phyloP scores from a whole-genome alignment of 2,888 invertebrate genomes.

The Norana najaformis region DNA sequence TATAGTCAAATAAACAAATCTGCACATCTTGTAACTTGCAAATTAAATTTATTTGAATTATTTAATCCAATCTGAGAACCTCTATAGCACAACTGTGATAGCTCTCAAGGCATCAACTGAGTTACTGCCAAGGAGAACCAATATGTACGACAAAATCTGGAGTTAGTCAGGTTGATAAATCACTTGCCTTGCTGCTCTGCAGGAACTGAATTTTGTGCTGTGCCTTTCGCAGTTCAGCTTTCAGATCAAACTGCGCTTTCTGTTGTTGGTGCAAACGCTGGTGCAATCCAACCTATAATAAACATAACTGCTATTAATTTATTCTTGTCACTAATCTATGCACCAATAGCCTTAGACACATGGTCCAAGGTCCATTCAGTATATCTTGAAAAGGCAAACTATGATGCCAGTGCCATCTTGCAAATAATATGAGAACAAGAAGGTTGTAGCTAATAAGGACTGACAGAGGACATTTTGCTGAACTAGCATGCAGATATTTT shows the following conservation, averaged over 20 bases:
- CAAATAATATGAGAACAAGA: background rate
- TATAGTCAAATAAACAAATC: background rate
- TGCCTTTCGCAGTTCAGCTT: conserved; percentile 47
- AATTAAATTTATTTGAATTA: background rate
- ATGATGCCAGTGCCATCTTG: background rate
- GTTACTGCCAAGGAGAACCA: background rate
- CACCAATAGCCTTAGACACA: background rate
- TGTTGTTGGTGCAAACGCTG: conserved; percentile 57
- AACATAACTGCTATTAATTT: background rate
- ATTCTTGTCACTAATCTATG: no score
- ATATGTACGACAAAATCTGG: background rate
- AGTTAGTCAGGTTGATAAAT: background rate
- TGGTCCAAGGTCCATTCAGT: background rate
- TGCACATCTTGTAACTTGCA: background rate
- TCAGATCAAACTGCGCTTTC: conserved; percentile 50
- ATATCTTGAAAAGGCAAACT: background rate
- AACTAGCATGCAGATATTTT: background rate
- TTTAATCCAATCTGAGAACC: background rate
- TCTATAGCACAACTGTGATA: background rate
- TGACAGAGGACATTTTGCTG: background rate
- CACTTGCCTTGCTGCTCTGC: background rate
- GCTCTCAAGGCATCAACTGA: background rate
- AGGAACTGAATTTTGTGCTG: background rate
- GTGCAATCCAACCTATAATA: conserved; percentile 52
- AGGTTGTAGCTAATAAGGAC: background rate